Percentiles rank a stretch among this genome's conserved stretches.
These are phyloP conservation scores for Stegodyphus dumicola DNA, from an alignment of 1,140 invertebrate species.

Conservation along the genomic window DNA sequence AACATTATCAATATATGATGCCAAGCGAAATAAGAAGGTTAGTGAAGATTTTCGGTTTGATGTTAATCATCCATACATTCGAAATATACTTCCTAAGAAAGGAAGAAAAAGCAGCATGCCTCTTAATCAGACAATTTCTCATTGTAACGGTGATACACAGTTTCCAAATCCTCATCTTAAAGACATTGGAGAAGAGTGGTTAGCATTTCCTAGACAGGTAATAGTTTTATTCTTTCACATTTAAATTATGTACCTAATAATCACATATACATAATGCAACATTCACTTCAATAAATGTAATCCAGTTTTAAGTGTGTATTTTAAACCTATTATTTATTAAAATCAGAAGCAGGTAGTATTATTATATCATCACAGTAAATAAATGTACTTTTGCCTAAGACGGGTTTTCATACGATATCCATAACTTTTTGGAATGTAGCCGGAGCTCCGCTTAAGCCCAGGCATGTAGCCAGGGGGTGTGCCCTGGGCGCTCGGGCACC, in stretches of 20 bases:
- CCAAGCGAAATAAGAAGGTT: conserved; percentile 84
- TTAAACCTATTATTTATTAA: too few relatives aligned
- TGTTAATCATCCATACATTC: conserved; percentile 79
- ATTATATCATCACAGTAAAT: too few relatives aligned
- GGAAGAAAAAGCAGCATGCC: conserved; percentile 63
- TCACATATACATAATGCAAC: too few relatives aligned
- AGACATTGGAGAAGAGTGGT: conserved; percentile 75
- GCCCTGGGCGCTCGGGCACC: too few relatives aligned
- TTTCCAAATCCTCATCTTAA: conserved; percentile 68
- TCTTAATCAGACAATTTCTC: conserved; percentile 63
- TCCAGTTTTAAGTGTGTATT: too few relatives aligned
- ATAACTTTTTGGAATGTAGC: too few relatives aligned
- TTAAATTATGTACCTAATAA: not conserved
- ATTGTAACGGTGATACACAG: conserved; percentile 65
- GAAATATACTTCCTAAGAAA: conserved; percentile 72
- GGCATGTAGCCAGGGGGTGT: too few relatives aligned
- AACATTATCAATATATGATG: conserved; percentile 86
- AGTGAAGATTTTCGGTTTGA: conserved; percentile 95
- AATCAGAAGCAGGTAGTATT: too few relatives aligned
- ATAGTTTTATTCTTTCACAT: conserved; percentile 13
- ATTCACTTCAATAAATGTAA: too few relatives aligned
- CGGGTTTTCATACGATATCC: too few relatives aligned
- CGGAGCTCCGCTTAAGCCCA: too few relatives aligned
- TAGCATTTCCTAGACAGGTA: conserved; percentile 75
- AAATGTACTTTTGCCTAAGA: too few relatives aligned